Conservation (phyloP, 2,113 vertebrate species). For the Entomyzon cyanotis region DNA sequence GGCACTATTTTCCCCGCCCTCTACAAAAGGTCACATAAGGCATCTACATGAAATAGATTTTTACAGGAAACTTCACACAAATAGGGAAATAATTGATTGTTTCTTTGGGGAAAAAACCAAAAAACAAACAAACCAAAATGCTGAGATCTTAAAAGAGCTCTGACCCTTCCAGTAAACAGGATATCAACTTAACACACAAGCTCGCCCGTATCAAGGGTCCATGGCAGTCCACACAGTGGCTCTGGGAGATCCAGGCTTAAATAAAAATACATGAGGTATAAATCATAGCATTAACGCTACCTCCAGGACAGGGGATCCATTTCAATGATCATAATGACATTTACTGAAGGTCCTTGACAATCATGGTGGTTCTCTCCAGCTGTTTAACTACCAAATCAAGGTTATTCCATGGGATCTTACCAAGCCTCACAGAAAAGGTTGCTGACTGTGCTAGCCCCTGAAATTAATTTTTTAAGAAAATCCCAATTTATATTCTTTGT, state of each 20-base stretch:
- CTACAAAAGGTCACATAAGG: not conserved
- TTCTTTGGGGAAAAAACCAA: not conserved
- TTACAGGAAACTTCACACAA: not conserved
- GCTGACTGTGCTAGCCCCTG: not conserved
- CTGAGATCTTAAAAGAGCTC: not conserved
- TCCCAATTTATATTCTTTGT: not conserved
- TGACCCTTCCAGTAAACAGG: not conserved
- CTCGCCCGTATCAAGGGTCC: accelerated
- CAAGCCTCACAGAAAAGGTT: not conserved
- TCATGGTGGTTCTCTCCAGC: not conserved
- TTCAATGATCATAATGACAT: not conserved
- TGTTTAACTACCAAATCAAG: not conserved
- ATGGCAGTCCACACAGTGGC: not conserved
- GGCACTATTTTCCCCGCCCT: not conserved
- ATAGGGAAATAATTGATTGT: not conserved
- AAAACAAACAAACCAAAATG: not conserved
- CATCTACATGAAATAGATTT: not conserved
- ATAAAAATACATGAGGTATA: not conserved
- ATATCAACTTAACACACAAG: not conserved
- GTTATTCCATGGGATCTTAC: not conserved
- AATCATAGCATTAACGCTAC: not conserved
- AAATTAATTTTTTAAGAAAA: not conserved
- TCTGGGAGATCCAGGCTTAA: not conserved
- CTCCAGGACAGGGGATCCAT: not conserved
- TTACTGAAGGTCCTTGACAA: not conserved